phyloP scores from a whole-genome alignment of 2,888 invertebrate species.

The Rutpela maculata region DNA sequence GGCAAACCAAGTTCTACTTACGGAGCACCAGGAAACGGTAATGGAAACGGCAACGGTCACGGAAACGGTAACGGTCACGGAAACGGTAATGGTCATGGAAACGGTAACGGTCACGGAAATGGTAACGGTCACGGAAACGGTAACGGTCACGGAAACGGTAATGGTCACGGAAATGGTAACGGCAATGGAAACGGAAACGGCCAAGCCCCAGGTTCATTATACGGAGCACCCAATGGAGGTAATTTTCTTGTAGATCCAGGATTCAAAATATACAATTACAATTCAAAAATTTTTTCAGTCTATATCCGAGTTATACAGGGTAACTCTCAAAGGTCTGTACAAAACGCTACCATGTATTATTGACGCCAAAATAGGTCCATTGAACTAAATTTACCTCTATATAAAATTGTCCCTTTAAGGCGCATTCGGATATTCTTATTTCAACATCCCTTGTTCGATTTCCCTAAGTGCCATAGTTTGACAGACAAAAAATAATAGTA shows the following conservation, averaged over 20 bases:
- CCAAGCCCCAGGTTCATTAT: conserved; percentile 63
- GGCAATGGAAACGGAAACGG: conserved; percentile 63
- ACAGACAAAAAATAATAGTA: too few relatives aligned
- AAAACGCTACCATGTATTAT: too few relatives aligned
- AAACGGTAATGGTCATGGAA: conserved; percentile 47
- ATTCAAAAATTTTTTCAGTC: too few relatives aligned
- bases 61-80: conserved; percentile 36
- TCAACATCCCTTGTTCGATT: too few relatives aligned
- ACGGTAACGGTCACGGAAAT: conserved; percentile 61
- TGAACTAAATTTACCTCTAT: too few relatives aligned
- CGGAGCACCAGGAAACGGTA: conserved; percentile 18
- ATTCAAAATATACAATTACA: neutral
- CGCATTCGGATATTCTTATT: too few relatives aligned
- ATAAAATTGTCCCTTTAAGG: too few relatives aligned
- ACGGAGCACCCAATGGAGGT: conserved; percentile 55
- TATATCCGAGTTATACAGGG: too few relatives aligned
- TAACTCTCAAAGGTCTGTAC: too few relatives aligned
- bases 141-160: conserved; percentile 34
- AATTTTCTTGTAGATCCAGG: neutral
- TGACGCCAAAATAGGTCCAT: too few relatives aligned
- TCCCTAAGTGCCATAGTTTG: too few relatives aligned
- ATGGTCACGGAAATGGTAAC: conserved; percentile 42
- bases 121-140: conserved; percentile 51
- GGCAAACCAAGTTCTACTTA: conserved; percentile 38
- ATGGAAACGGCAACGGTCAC: conserved; percentile 54